Evolutionary conservation across 30 jellyfish, hydroid and myxozoan species (phyloP), one percentile per base, ranked within the genome.

Genomic region (Clytia hemisphaerica): DNA sequence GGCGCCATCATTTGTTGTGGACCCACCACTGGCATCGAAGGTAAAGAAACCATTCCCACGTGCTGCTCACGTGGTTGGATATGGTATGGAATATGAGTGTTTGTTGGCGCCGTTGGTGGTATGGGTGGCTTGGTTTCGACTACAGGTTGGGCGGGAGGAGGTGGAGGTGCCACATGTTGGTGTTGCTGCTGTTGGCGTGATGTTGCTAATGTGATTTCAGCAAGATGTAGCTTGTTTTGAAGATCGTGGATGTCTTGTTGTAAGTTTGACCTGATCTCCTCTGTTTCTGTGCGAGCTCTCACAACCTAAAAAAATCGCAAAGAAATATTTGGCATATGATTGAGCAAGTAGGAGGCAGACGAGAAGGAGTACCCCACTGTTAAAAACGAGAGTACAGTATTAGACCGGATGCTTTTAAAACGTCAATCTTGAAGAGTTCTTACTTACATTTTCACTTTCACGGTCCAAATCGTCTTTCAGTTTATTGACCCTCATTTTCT

Each of bases 141-240:
- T 7, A 45, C 30, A 9, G 7, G 38, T n/a, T 57, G 44, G 37
- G 27, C 30, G 6, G 37, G 7, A 6, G 27, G 70, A 6, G 70
- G 70, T 1, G 16, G 35, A 57, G 42, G 42, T n/a, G 14, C 51
- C 70, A 12, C 18, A 12, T 21, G 54, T 42, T n/a, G 30, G 14
- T 45, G 30, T 6, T 25, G 70, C 2, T 0, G 76, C 33, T 69
- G 81, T 53, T 69, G 58, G 10, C 81, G 75, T 51, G 78, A 30
- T 14, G 93, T 72, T 4, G 94, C 50, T 14, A 86, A 72, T 16
- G 76, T 83, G 58, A 72, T 75, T 26, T 89, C 86, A 22, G 96
- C 96, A 9, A 78, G 94, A 37, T 79, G 87, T 69, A 86, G 47
- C 37, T 86, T 86, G 27, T 57, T 66, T 67, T 86, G 87, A 44